phyloP scores from a whole-genome alignment of 2,113 vertebrate genomes.

The Rafetus swinhoei region DNA sequence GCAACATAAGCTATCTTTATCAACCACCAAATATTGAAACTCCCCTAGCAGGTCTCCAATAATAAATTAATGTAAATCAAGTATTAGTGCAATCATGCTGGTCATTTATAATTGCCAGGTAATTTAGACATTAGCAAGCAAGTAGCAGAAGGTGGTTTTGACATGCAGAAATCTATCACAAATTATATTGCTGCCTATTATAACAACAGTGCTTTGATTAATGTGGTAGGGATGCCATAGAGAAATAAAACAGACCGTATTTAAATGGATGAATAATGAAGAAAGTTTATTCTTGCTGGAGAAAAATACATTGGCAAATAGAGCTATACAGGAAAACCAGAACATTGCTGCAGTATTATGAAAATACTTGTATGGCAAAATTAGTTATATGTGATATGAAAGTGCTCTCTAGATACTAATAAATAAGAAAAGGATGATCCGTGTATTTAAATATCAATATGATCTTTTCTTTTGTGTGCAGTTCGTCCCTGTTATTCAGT shows the following conservation, averaged over 20 bases:
- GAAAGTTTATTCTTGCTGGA: constrained; percentile 11
- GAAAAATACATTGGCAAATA: not conserved
- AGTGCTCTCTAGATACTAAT: not conserved
- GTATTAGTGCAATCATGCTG: constrained; percentile 11
- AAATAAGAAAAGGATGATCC: constrained; percentile 12
- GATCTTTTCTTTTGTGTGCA: not conserved
- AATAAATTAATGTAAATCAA: constrained; percentile 20
- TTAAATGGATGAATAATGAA: not conserved
- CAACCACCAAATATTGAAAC: not conserved
- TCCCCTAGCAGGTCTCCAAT: not conserved
- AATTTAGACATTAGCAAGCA: constrained; percentile 39
- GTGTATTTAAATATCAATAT: not conserved
- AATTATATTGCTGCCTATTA: not conserved
- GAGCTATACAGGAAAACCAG: not conserved
- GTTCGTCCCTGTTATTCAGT: constrained; percentile 39
- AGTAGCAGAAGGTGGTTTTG: constrained; percentile 34
- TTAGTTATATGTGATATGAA: not conserved
- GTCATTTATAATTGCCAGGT: constrained; percentile 20
- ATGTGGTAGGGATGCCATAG: not conserved
- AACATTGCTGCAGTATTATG: not conserved
- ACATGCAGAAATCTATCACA: not conserved
- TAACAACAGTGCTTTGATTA: constrained; percentile 17
- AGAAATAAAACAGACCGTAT: not conserved
- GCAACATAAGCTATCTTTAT: not conserved
- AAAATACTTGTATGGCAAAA: not conserved